Evolutionary conservation across 2,113 vertebrate genomes (phyloP).

Genomic region (Lagopus leucura): DNA sequence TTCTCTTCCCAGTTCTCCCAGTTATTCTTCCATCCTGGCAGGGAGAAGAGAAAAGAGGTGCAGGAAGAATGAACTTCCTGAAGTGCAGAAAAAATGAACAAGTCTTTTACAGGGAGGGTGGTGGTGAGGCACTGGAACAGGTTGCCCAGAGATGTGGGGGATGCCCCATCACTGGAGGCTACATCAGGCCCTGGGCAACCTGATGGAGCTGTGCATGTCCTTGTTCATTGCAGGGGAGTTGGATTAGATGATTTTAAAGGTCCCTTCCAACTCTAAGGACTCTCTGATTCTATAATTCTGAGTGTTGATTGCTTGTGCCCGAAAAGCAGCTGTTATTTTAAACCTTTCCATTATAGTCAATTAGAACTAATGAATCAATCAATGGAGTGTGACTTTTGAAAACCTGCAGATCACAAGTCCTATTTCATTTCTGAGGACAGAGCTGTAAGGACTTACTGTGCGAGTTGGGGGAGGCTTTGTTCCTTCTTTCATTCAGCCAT

Average conservation of each 20-base stretch:
- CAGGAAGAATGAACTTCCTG: background rate
- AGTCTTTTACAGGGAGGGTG: too few relatives aligned
- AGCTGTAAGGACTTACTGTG: background rate
- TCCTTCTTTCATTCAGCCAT: background rate
- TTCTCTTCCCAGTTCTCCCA: background rate
- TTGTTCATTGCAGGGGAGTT: too few relatives aligned
- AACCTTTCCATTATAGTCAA: background rate
- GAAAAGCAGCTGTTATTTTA: background rate
- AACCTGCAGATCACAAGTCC: background rate
- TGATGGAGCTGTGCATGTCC: too few relatives aligned
- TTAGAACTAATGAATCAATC: constrained; percentile 14
- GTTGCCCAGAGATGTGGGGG: too few relatives aligned
- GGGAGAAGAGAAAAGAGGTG: background rate
- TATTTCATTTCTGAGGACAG: background rate
- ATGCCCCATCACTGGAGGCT: too few relatives aligned
- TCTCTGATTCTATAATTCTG: too few relatives aligned
- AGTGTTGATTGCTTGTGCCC: background rate
- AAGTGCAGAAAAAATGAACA: background rate
- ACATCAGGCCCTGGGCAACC: too few relatives aligned
- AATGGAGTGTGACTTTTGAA: background rate
- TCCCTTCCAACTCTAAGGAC: too few relatives aligned
- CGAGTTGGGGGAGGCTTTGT: background rate
- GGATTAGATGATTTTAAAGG: too few relatives aligned
- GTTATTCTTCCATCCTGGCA: background rate
- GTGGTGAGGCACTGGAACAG: too few relatives aligned